These are phyloP conservation scores for Microtus californicus DNA, from an alignment of 2,797 vertebrate genomes.

Conservation along the genomic window DNA sequence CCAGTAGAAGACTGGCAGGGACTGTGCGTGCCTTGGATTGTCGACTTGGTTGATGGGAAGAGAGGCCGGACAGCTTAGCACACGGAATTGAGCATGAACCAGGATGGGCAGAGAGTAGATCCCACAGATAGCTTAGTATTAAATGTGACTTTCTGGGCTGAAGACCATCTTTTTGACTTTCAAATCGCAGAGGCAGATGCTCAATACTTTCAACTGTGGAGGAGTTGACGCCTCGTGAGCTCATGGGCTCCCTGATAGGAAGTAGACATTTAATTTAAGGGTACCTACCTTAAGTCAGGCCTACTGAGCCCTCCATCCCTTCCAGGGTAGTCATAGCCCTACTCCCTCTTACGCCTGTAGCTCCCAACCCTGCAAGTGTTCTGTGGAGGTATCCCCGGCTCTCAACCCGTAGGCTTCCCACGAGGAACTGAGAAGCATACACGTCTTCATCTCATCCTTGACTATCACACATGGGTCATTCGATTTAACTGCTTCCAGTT, in stretches of 20 bases:
- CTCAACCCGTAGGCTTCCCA: neutral
- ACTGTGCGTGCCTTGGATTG: too few relatives aligned
- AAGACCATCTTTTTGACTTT: neutral
- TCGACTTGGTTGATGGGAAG: neutral
- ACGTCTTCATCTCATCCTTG: neutral
- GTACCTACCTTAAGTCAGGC: fast-evolving
- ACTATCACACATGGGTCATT: neutral
- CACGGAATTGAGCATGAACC: neutral
- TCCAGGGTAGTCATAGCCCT: too few relatives aligned
- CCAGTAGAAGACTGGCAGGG: neutral
- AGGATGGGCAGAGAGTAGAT: neutral
- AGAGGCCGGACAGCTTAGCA: neutral
- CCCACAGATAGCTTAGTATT: neutral
- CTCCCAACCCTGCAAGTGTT: fast-evolving
- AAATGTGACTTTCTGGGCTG: neutral
- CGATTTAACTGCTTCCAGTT: neutral
- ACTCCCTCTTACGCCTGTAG: neutral
- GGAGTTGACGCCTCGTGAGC: neutral
- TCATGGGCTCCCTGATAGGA: neutral
- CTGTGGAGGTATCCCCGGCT: neutral
- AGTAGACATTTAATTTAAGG: neutral
- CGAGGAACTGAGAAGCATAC: too few relatives aligned
- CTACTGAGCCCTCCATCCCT: neutral
- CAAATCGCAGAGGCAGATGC: neutral
- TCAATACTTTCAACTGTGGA: neutral